Evolutionary conservation across 2,113 vertebrate genomes (phyloP), one percentile per base, ranked within the genome.

Genomic region (Carassius auratus): DNA sequence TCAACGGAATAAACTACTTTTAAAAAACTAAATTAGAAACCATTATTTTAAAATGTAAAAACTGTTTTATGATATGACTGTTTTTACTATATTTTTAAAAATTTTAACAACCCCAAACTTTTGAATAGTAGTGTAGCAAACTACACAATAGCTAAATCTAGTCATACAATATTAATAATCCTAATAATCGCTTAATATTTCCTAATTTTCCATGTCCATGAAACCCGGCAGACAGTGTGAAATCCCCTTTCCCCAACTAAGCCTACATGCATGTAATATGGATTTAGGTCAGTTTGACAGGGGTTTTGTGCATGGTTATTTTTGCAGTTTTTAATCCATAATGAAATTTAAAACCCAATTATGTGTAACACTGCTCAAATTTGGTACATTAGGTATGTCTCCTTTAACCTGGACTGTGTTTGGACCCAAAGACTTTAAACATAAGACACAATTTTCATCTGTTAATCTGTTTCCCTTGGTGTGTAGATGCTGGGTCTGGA

Each of bases 381-480:
- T 6, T 10, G n/a, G 19, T 64, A 4, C 19, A 68, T 68, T 68
- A 14, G 33, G 3, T 21, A 73, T 6, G 62, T 45, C 38, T 74
- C 19, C 8, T 19, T 74, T 45, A 9, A 74, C 38, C 17, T 74
- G 36, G 17, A 74, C 69, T 55, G 52, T 55, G 52, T 55, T 55
- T 55, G 15, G 15, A 55, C 38, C 4, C 3, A 42, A 66, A 74
- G 10, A 48, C 38, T 74, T 59, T 86, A 62, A 88, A 84, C 68
- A 84, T 30, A 80, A 73, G 33, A 45, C 50, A 81, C 69, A 5
- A 17, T 13, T 62, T 26, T 74, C 33, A 64, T 12, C 57, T 64
- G 15, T 64, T 76, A n/a, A 50, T 86, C 13, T 38, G 66, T 38
- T 61, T 33, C 12, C 5, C 21, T 62, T 36, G 36, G 59, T 80